Conservation (phyloP, 2,113 vertebrate species). For the Gulo gulo region DNA sequence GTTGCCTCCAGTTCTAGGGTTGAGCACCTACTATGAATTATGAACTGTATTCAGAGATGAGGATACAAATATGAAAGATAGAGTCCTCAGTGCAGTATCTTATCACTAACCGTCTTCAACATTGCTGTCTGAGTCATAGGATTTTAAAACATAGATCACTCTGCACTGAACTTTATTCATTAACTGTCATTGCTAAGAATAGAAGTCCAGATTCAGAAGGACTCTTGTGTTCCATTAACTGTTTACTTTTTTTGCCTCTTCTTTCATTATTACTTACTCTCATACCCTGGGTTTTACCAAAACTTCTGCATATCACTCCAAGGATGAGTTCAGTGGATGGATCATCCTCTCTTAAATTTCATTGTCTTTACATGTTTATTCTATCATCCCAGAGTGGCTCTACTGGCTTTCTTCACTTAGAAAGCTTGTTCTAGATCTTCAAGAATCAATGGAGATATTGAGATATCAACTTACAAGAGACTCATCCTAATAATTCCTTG, state of each 20-base stretch:
- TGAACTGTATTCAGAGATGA: background rate
- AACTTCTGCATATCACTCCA: background rate
- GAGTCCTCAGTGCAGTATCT: background rate
- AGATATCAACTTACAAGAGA: background rate
- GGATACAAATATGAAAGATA: background rate
- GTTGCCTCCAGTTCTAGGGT: background rate
- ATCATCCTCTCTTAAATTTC: background rate
- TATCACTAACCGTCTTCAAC: background rate
- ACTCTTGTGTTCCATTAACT: fast-evolving
- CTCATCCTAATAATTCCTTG: background rate
- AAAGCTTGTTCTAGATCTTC: background rate
- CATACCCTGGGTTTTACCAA: background rate
- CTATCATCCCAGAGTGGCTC: background rate
- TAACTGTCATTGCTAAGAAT: background rate
- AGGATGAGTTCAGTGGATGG: background rate
- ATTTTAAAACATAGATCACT: background rate
- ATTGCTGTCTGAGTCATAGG: background rate
- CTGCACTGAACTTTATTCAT: background rate
- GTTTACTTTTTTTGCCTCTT: background rate
- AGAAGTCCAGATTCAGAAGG: background rate
- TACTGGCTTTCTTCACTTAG: background rate
- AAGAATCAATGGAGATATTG: background rate
- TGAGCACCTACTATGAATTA: background rate
- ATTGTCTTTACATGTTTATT: background rate
- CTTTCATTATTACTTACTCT: background rate